Percentiles rank a stretch among this genome's conserved stretches.
These are phyloP conservation scores for Cheilosia grossa DNA, from an alignment of 2,888 invertebrate genomes.

Conservation along the genomic window DNA sequence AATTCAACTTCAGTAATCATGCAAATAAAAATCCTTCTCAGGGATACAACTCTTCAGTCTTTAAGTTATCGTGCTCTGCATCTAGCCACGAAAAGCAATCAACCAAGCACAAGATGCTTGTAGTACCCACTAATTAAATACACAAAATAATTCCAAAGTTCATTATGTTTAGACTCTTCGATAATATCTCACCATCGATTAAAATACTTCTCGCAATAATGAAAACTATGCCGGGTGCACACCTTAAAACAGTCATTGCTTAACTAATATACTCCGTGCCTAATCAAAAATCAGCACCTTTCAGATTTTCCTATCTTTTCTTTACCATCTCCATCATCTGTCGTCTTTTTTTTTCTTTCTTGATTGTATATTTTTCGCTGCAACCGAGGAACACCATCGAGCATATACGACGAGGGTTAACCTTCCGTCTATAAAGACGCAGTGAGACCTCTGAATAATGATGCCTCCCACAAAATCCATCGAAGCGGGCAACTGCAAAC, in stretches of 20 bases:
- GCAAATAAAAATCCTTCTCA: too few relatives aligned
- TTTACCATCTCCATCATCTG: constrained; percentile 15
- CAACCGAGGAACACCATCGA: not conserved
- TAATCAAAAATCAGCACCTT: constrained; percentile 63
- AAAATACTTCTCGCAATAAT: constrained; percentile 45
- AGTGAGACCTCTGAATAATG: constrained; percentile 54
- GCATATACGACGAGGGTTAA: constrained; percentile 24
- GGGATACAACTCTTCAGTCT: too few relatives aligned
- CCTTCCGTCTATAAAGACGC: constrained; percentile 23
- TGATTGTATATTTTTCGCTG: not conserved
- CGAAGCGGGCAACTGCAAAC: constrained; percentile 29
- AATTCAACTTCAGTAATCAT: too few relatives aligned
- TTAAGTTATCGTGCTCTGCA: not conserved
- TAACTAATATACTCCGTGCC: constrained; percentile 29
- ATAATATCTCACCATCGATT: constrained; percentile 33
- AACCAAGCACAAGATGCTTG: too few relatives aligned
- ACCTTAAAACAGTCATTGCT: constrained; percentile 51
- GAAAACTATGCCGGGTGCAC: constrained; percentile 20
- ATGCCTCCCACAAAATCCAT: constrained; percentile 66
- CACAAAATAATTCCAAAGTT: not conserved
- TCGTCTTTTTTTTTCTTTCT: not conserved
- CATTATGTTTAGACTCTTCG: constrained; percentile 30
- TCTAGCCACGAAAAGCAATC: too few relatives aligned
- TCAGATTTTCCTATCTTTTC: constrained; percentile 38
- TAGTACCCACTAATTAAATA: too few relatives aligned